Base-by-base conservation (phyloP, 2,113 vertebrate genomes). In the Plotosus lineatus region DNA sequence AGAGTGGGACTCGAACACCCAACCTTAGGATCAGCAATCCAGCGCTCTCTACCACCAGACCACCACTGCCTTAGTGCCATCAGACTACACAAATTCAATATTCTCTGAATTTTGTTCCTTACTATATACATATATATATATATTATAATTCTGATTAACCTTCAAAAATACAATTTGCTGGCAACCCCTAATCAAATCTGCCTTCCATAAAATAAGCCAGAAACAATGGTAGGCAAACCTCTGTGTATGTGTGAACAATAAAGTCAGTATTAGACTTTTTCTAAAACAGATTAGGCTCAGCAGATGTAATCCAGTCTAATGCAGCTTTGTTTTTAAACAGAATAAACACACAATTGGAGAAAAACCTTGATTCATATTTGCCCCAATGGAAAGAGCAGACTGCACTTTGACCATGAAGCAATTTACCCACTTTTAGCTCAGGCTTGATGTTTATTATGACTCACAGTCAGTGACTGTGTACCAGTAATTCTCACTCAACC, bases 371-470 rank as follows among this genome's bases (percentile, higher is more conserved):
- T 42, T 58, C n/a, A 31, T n/a, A 36, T 10, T 19, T 56, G 23
- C 38, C 28, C 3, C 53, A 55, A 44, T n/a, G 68, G 48, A 36
- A 40, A 63, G 11, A 72, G 69, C 69, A n/a, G 10, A 75, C 21
- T 80, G 80, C 50, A 82, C 77, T 55, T 82, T 85, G 80, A 48
- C 80, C 80, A 72, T 31, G 14, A 80, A 78, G 48, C 66, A 74
- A 44, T 48, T n/a, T 28, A 40, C 63, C 21, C 26, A 40, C 65
- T 71, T 55, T 50, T 48, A 61, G 5, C 28, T 58, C 40, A 66
- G 23, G 42, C 55, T 28, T 19, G 23, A 42, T 28, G 44, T 19
- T 38, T 3, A 65, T 51, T 72, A 36, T 63, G 9, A 3, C 42
- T 4, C 21, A 38, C 31, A 19, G 11, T 4, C 28, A 33, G 8